Evolutionary conservation across 1,140 invertebrate genomes (phyloP), one percentile per base, ranked within the genome.

Genomic region (Scylla paramamosain): DNA sequence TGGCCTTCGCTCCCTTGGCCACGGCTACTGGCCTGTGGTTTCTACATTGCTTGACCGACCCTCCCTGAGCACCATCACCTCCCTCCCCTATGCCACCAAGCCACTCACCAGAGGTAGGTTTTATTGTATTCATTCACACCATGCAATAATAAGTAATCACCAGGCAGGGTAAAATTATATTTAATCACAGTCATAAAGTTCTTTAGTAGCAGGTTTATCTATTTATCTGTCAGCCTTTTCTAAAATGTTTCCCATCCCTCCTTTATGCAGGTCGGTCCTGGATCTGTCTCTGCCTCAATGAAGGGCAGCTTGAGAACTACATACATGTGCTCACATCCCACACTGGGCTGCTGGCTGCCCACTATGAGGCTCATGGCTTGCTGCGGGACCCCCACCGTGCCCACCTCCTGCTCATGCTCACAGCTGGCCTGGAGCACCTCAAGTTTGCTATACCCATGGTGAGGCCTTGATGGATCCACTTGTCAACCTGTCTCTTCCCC

Each of bases 361-460:
- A 95, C 90, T 95, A 96, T 77, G 87, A 93, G n/a, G 25, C 89
- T 10, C 95, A 96, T 48, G 92, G 95, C 1, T 91, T 95, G 29
- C 93, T 96, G n/a, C 46, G 95, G 20, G 95, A 96, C 77, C 95
- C 96, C 77, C 90, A 95, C 39, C 84, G 94, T 82, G 86, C 94
- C 29, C 95, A 95, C 67, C 77, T 95, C 52, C 95, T 95, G 77
- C 96, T 95, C 82, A 96, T 95, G 94, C 87, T 96, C 31, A 82
- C 89, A 8, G 95, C 95, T 52, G 95, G 95, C 0, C 82, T 96
- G 4, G 95, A 96, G 48, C 95, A 96, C 77, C 89, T 96, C 48
- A 95, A 84, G 52, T 93, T 96, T 86, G 82, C 89, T 25, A 93
- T 95, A 46, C 94, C 94, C 25, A 95, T 95, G 94, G 95, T 96